Base-by-base conservation (phyloP, 2,888 invertebrate species). In the Trichopoda pennipes region DNA sequence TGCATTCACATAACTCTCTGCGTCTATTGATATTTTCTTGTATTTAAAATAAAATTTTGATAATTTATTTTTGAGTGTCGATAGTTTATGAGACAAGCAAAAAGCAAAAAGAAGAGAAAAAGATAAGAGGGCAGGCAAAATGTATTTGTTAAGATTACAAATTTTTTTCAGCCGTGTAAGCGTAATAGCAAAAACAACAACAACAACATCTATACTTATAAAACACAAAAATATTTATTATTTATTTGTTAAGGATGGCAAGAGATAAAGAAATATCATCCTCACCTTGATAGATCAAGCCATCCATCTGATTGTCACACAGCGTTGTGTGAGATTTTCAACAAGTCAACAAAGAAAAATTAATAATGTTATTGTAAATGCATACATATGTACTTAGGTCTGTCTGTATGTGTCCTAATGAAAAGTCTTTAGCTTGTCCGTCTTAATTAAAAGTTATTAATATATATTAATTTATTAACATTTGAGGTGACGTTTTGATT, bases 391-490 rank as follows among this genome's bases (percentile, higher is more conserved):
- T n/a, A n/a, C n/a, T n/a, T n/a, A n/a, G n/a, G n/a, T n/a, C n/a
- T 28, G 6, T 6, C 32, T 55, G 19, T 64, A 12, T 49, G 19
- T 28, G 6, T 4, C 28, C 0, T 28, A 28, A 28, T 6, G 28
- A 28, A 28, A 28, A 28, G 7, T 49, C 9, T 64, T 58, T 10
- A 8, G 12, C 0, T 23, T 55, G 42, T 12, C 42, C 42, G n/a
- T 4, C 9, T 17, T 16, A 51, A 49, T 17, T 38, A 21, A 60
- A 51, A 56, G 51, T 60, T 51, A 68, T 68, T 68, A 68, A 76
- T 68, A 44, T 76, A 8, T 42, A 12, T 42, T 53, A 60, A 76
- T 76, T 76, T 68, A 42, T 76, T 47, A 66, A 42, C 53, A 49
- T 49, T 55, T 35, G 21, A 8, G 14, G 16, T 53, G n/a, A 61